Base-by-base conservation (phyloP, 2,113 vertebrate species). In the Baryphthengus martii region DNA sequence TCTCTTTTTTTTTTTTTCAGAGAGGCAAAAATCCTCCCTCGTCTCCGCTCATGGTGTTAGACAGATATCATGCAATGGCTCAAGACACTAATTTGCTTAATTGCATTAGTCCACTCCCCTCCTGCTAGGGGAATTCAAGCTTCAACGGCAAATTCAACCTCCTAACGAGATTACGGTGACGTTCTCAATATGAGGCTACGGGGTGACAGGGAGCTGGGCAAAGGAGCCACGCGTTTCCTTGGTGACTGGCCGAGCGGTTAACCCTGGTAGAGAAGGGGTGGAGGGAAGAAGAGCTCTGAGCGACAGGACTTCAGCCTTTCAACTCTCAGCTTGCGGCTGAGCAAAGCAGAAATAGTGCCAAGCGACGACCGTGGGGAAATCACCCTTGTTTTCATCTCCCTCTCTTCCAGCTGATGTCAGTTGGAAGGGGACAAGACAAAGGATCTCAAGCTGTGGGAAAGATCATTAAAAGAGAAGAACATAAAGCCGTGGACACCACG, bases 131-230 rank as follows among this genome's bases (percentile, higher is more conserved):
- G 95, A 95, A 72, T 90, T 53, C 23, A 94, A 82, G 92, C 75
- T 95, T 93, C 97, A 96, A 95, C 85, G 95, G 95, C 83, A 94
- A 96, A 96, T 67, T 88, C 94, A 84, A 59, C 88, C 87, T 75
- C 72, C 58, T 86, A 95, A 92, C 58, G 90, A 90, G 95, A 97
- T 95, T 96, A 95, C 6, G 78, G 85, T 49, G 83, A 40, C 0
- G 19, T 58, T 91, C 90, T 74, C 90, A 63, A 31, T 25, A 85
- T 55, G 83, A 53, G 47, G 56, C 72, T 59, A 80, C 37, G 59
- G 52, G 67, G 73, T 78, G 56, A 87, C 71, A 71, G 42, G 26
- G 59, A 59, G 66, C 85, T 67, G 76, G 93, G 85, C 90, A 74
- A 9, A 52, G 50, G 90, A 93, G 68, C 55, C 56, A 77, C 20